phyloP scores from a whole-genome alignment of 1,140 invertebrate genomes.

The Rhizoglyphus robini region DNA sequence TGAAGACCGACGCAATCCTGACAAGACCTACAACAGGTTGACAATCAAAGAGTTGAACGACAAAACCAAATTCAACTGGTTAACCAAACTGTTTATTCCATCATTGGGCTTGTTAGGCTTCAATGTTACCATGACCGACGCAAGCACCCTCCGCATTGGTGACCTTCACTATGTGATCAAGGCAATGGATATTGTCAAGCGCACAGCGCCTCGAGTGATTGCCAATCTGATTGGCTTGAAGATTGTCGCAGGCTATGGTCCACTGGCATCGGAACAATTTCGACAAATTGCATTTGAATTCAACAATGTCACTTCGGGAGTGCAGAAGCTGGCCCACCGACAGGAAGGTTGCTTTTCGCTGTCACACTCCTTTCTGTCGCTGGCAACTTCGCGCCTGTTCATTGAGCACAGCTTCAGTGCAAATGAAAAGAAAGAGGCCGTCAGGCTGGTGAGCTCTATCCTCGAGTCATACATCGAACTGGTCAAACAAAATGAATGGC shows the following conservation, averaged over 20 bases:
- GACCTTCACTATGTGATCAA: neutral
- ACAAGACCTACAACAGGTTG: neutral
- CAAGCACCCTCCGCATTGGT: neutral
- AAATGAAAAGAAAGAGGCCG: neutral
- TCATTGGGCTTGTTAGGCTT: neutral
- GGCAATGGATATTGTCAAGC: neutral
- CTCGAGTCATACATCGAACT: neutral
- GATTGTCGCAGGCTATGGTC: neutral
- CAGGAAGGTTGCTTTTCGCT: neutral
- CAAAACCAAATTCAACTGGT: neutral
- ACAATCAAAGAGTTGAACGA: constrained; percentile 2
- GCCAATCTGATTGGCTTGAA: neutral
- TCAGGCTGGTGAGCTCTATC: neutral
- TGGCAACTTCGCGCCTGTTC: neutral
- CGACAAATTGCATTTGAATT: neutral
- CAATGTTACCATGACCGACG: neutral
- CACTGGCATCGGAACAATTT: neutral
- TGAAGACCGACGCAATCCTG: neutral
- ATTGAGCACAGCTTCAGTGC: neutral
- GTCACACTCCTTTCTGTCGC: neutral
- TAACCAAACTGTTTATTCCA: neutral
- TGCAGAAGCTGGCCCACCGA: neutral
- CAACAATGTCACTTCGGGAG: neutral
- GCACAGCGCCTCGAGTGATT: neutral
- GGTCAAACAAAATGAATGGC: constrained; percentile 2